phyloP scores from a whole-genome alignment of 2,888 invertebrate species.

The Agapostemon virescens region DNA sequence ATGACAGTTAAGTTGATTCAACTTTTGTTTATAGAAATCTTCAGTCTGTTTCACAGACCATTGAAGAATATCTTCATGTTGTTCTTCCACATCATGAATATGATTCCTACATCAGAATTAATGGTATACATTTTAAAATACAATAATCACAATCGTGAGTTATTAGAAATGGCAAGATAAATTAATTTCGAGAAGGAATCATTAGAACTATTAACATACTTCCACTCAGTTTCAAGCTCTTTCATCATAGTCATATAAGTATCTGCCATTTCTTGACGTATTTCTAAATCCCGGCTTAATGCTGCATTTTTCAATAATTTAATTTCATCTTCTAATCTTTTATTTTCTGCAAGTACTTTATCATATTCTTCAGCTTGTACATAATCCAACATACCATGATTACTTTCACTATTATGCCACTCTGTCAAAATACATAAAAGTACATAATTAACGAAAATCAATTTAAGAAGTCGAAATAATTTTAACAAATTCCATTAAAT shows the following conservation, averaged over 20 bases:
- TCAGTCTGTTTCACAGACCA: conserved; percentile 72
- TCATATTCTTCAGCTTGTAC: conserved; percentile 69
- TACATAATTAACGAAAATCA: background rate
- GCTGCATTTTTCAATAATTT: conserved; percentile 67
- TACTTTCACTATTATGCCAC: conserved; percentile 40
- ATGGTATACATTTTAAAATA: background rate
- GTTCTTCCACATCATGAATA: conserved; percentile 72
- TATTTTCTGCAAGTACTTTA: conserved; percentile 72
- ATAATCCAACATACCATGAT: conserved; percentile 23
- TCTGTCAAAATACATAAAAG: conserved; percentile 33
- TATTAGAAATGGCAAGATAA: background rate
- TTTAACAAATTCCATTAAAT: background rate
- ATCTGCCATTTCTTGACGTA: conserved; percentile 75
- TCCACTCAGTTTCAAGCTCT: conserved; percentile 73
- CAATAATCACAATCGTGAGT: background rate
- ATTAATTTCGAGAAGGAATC: background rate
- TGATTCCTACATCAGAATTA: conserved; percentile 61
- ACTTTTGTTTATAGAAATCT: conserved; percentile 72
- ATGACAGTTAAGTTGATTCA: conserved; percentile 57
- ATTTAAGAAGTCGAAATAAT: background rate
- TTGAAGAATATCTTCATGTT: conserved; percentile 73
- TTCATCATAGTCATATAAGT: conserved; percentile 73
- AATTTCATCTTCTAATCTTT: conserved; percentile 71
- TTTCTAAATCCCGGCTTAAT: conserved; percentile 72
- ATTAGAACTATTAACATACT: conserved; percentile 56